A percentile compares a stretch with the other conserved stretches of the same genome.
Evolutionary conservation across 2,113 vertebrate species (phyloP).

Genomic region (Ctenomys sociabilis): DNA sequence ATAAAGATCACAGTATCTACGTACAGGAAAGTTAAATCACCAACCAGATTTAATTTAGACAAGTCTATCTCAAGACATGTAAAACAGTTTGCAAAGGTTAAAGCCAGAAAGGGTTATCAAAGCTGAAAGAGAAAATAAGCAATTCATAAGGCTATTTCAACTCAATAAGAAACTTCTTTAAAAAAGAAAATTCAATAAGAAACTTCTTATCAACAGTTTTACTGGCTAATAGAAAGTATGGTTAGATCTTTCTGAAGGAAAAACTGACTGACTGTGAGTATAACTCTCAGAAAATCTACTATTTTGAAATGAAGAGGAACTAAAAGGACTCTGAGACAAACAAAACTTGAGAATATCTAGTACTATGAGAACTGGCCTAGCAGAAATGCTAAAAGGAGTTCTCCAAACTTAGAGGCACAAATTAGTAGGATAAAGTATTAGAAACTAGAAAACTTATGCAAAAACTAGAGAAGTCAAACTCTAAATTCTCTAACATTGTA

Average conservation of each 20-base stretch:
- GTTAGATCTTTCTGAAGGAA: background rate
- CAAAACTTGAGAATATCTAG: background rate
- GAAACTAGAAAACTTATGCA: background rate
- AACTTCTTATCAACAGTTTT: background rate
- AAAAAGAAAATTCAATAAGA: too few species aligned
- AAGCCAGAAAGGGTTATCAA: background rate
- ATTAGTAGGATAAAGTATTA: background rate
- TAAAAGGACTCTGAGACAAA: background rate
- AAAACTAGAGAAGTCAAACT: too few species aligned
- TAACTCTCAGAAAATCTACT: background rate
- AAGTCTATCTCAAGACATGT: background rate
- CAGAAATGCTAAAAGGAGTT: background rate
- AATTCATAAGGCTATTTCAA: background rate
- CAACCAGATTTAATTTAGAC: background rate
- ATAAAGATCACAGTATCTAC: background rate
- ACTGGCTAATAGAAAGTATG: background rate
- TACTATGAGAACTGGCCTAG: background rate
- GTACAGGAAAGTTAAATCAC: background rate
- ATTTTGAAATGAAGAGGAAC: background rate
- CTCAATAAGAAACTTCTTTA: background rate
- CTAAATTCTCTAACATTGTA: background rate
- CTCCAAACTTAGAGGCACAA: background rate
- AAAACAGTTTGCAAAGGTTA: background rate
- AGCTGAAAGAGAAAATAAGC: background rate
- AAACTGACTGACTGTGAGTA: background rate